Percentiles rank a stretch among this genome's conserved stretches.
phyloP scores from a whole-genome alignment of 2,888 invertebrate species.

The Tetragonula carbonaria region DNA sequence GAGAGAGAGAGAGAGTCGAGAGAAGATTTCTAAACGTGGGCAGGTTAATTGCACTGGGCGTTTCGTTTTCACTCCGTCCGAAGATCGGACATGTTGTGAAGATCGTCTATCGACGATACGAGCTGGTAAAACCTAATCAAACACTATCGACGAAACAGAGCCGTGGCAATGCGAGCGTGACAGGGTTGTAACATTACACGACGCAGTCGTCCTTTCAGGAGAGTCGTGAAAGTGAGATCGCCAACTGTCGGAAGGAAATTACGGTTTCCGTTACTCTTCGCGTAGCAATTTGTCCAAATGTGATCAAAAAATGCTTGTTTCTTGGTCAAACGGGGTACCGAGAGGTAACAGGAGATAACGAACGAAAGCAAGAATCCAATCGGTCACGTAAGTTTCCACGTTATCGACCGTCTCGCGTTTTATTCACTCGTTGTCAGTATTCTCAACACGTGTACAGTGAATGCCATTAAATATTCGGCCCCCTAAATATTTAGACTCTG shows the following conservation, averaged over 20 bases:
- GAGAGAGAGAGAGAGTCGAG: neutral
- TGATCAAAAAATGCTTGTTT: constrained; percentile 31
- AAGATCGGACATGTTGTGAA: too few relatives aligned
- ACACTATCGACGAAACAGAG: constrained; percentile 12
- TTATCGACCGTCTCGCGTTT: neutral
- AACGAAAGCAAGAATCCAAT: constrained; percentile 13
- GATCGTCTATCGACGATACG: neutral
- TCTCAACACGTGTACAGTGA: too few relatives aligned
- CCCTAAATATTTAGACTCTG: too few relatives aligned
- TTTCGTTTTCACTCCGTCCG: neutral
- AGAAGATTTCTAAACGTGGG: constrained; percentile 11
- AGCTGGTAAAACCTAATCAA: constrained; percentile 1
- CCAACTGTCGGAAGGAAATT: constrained; percentile 50
- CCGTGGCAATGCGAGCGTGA: constrained; percentile 30
- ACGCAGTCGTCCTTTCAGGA: constrained; percentile 34
- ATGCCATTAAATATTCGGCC: too few relatives aligned
- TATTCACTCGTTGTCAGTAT: neutral
- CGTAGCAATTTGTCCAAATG: constrained; percentile 29
- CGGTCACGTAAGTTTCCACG: constrained; percentile 8
- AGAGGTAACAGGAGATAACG: neutral
- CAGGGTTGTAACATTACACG: constrained; percentile 42
- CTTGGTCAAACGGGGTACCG: neutral
- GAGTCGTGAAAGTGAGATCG: constrained; percentile 62
- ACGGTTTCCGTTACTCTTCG: constrained; percentile 47
- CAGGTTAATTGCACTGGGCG: neutral